phyloP scores from a whole-genome alignment of 2,797 vertebrate genomes.

The Pelodytes ibericus region DNA sequence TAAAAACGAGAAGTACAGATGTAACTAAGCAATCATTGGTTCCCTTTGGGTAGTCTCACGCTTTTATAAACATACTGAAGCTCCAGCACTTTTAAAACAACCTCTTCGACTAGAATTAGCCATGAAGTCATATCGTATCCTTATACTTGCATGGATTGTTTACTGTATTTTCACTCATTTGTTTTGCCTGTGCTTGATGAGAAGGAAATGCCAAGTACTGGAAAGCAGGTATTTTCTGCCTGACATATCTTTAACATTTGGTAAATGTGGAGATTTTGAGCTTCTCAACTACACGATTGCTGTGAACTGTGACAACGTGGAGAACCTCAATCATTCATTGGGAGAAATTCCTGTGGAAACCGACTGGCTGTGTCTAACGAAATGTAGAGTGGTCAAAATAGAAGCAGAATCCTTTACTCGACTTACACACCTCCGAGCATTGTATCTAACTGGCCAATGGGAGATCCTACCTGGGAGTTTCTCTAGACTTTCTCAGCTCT shows the following conservation, averaged over 20 bases:
- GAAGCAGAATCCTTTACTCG: neutral
- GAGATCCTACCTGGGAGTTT: neutral
- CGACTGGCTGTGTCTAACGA: conserved; percentile 4
- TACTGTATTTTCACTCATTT: neutral
- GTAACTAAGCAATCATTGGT: too few relatives aligned
- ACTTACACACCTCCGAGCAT: neutral
- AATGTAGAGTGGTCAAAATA: neutral
- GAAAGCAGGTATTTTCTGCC: conserved; percentile 1
- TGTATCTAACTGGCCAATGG: conserved; percentile 3
- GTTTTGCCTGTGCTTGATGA: neutral
- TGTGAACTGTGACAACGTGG: conserved; percentile 8
- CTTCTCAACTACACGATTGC: neutral
- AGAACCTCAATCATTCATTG: neutral
- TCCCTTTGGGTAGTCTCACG: too few relatives aligned
- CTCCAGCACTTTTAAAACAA: too few relatives aligned
- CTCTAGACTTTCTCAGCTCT: neutral
- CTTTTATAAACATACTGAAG: too few relatives aligned
- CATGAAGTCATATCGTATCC: neutral
- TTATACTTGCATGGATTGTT: neutral
- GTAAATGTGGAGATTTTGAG: neutral
- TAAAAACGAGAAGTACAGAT: too few relatives aligned
- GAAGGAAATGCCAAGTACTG: conserved; percentile 3
- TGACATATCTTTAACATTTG: neutral
- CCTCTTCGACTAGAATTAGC: neutral
- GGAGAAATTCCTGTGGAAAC: conserved; percentile 1